phyloP scores from a whole-genome alignment of 2,888 invertebrate genomes.

The Caenorhabditis sulstoni region DNA sequence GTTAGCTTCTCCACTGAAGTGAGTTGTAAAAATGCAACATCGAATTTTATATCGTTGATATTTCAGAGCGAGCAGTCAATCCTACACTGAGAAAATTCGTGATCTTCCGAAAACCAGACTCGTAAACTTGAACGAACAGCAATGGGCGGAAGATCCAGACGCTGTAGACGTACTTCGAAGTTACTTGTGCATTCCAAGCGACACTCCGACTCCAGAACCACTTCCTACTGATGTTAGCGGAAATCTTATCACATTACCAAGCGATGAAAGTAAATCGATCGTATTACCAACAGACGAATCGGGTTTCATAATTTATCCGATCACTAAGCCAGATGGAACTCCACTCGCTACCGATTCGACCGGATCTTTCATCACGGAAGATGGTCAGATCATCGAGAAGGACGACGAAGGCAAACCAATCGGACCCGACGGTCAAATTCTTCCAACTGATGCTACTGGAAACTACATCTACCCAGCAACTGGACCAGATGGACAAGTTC shows the following conservation, averaged over 20 bases:
- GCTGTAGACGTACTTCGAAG: slow-evolving; percentile 40
- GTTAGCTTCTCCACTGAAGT: slow-evolving; percentile 40
- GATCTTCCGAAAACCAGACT: slow-evolving; percentile 44
- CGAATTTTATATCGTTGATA: too few relatives aligned
- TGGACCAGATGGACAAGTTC: slow-evolving; percentile 52
- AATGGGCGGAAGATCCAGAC: slow-evolving; percentile 59
- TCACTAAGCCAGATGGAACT: slow-evolving; percentile 48
- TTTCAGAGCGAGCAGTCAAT: slow-evolving; percentile 29
- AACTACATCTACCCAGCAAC: slow-evolving; percentile 55
- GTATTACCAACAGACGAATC: slow-evolving; percentile 45
- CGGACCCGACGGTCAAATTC: slow-evolving; percentile 64
- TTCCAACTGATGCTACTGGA: slow-evolving; percentile 67
- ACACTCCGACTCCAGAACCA: slow-evolving; percentile 47
- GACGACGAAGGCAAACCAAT: slow-evolving; percentile 59
- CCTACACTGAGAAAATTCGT: slow-evolving; percentile 43
- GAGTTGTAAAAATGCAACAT: too few relatives aligned
- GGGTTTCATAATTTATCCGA: slow-evolving; percentile 59
- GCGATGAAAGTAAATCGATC: slow-evolving; percentile 15
- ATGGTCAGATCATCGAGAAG: slow-evolving; percentile 34
- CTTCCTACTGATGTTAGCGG: slow-evolving; percentile 67
- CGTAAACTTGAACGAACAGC: slow-evolving; percentile 51
- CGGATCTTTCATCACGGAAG: slow-evolving; percentile 42
- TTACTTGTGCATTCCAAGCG: slow-evolving; percentile 44
- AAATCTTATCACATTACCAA: slow-evolving; percentile 45
- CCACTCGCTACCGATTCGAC: slow-evolving; percentile 58